Conservation (phyloP, 2,888 invertebrate genomes). For the Copidosoma aretas region DNA sequence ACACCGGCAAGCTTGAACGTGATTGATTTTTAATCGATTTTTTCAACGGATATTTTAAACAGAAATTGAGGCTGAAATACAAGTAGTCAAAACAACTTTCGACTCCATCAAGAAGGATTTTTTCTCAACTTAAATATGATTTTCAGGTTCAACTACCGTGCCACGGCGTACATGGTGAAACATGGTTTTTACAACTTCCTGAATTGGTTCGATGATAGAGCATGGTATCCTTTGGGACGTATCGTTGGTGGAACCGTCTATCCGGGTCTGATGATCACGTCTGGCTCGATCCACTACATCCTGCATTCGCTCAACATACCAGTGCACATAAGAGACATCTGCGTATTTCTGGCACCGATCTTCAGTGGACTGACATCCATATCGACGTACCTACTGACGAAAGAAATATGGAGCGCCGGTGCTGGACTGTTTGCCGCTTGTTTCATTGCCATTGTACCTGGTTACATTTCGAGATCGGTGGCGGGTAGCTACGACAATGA, state of each 20-base stretch:
- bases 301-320: conserved; percentile 85
- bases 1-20: too few species aligned
- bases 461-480: conserved; percentile 96
- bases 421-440: conserved; percentile 94
- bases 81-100: too few species aligned
- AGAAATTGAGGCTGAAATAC: too few species aligned
- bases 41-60: too few species aligned
- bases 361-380: conserved; percentile 95
- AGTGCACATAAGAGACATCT: conserved; percentile 95
- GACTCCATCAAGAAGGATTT: too few species aligned
- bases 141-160: conserved; percentile 96
- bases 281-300: conserved; percentile 84
- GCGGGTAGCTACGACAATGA: conserved; percentile 98
- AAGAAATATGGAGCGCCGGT: conserved; percentile 91
- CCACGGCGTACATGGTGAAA: conserved; percentile 89
- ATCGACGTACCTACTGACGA: conserved; percentile 92
- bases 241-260: conserved; percentile 96
- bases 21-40: too few species aligned
- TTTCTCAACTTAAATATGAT: too few species aligned
- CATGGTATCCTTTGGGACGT: conserved; percentile 96
- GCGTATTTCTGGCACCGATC: conserved; percentile 94
- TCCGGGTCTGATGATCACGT: conserved; percentile 95
- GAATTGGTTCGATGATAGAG: conserved; percentile 98
- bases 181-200: conserved; percentile 97
- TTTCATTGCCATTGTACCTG: conserved; percentile 95